These are phyloP conservation scores for Tragopan temminckii DNA, from an alignment of 2,797 vertebrate genomes.

Conservation along the genomic window DNA sequence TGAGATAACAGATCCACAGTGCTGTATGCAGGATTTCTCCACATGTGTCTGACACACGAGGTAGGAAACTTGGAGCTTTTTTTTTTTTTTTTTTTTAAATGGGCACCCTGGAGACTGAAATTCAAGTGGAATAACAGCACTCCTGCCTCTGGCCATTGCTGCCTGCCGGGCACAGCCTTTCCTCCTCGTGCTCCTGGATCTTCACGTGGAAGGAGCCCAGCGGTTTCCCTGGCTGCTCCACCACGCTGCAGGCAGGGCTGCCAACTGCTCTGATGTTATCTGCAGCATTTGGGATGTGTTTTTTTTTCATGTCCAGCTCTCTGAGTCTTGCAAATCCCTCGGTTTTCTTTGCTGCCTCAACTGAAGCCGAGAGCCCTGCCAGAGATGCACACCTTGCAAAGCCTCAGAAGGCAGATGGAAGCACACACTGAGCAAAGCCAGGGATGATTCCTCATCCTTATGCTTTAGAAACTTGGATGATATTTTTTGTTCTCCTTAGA, in stretches of 20 bases:
- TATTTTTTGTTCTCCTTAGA: not conserved
- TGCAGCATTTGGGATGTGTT: not conserved
- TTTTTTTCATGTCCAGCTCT: not conserved
- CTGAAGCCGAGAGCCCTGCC: not conserved
- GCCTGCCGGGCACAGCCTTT: not conserved
- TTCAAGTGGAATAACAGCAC: conserved; percentile 42
- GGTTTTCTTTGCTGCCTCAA: not conserved
- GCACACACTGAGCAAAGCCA: not conserved
- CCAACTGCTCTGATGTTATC: not conserved
- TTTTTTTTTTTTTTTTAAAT: not conserved
- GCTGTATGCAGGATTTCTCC: not conserved
- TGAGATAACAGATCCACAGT: conserved; percentile 9
- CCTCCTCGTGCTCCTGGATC: not conserved
- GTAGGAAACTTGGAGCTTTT: conserved; percentile 55
- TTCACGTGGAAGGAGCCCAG: not conserved
- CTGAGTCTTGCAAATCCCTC: not conserved
- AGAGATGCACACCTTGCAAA: fast-evolving
- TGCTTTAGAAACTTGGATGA: not conserved
- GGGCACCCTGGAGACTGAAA: conserved; percentile 53
- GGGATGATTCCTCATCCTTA: not conserved
- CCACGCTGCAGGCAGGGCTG: not conserved
- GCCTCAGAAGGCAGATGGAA: not conserved
- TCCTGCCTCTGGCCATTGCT: not conserved
- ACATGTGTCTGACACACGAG: conserved; percentile 46
- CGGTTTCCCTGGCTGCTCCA: not conserved